Conservation (phyloP, 2,888 invertebrate species). For the Microchrysa polita region DNA sequence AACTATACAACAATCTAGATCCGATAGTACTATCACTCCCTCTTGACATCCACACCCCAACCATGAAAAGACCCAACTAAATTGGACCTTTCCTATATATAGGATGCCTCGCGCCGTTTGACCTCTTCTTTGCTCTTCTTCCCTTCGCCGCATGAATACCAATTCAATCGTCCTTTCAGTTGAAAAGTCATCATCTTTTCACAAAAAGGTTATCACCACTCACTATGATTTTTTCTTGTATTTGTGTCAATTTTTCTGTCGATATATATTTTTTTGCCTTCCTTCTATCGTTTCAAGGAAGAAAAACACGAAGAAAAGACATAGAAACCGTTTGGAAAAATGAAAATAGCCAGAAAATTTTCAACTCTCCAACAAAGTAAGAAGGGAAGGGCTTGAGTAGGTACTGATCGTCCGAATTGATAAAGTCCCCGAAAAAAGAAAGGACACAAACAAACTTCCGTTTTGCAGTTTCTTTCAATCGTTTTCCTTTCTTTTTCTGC, state of each 20-base stretch:
- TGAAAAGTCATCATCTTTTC: conserved; percentile 38
- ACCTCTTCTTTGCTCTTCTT: conserved; percentile 15
- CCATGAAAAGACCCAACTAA: conserved; percentile 14
- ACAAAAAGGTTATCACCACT: conserved; percentile 26
- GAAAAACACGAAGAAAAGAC: neutral
- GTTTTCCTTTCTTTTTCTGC: conserved; percentile 10
- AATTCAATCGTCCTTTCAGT: conserved; percentile 16
- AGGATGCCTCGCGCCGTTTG: neutral
- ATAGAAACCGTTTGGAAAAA: neutral
- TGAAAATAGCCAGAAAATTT: conserved; percentile 28
- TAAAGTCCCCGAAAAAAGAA: conserved; percentile 29
- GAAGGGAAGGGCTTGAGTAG: no score
- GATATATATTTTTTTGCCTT: neutral
- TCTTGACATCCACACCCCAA: neutral
- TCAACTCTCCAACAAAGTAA: neutral
- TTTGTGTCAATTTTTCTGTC: conserved; percentile 11
- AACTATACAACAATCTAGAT: conserved; percentile 27
- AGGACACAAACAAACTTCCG: conserved; percentile 44
- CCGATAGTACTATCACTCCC: neutral
- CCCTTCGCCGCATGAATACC: neutral
- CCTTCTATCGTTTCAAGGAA: neutral
- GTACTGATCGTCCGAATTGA: conserved; percentile 16
- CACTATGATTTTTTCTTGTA: conserved; percentile 35
- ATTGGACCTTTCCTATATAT: conserved; percentile 32
- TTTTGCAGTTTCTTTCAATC: conserved; percentile 34